Percentiles rank a stretch among this genome's conserved stretches.
Evolutionary conservation across 2,113 vertebrate genomes (phyloP).

Genomic region (Cepphus grylle): DNA sequence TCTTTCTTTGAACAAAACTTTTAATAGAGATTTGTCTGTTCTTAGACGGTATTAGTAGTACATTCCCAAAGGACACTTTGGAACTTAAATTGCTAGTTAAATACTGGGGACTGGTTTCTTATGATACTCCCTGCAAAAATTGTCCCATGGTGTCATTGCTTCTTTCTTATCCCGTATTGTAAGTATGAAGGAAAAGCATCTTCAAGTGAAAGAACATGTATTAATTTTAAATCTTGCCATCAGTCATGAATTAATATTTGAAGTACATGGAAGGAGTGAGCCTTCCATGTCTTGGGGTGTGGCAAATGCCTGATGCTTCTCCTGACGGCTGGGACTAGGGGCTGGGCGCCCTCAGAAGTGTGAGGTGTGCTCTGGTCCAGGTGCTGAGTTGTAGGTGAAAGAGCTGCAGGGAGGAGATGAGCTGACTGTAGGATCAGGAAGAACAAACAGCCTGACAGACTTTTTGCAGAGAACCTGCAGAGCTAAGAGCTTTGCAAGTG

Average conservation of each 20-base stretch:
- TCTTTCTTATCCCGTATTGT: background rate
- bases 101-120: background rate
- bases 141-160: background rate
- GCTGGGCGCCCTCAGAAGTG: no score
- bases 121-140: background rate
- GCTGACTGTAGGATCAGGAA: background rate
- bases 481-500: background rate
- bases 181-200: background rate
- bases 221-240: background rate
- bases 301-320: background rate
- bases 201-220: background rate
- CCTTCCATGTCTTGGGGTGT: background rate
- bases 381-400: background rate
- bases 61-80: background rate
- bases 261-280: background rate
- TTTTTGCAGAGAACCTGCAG: background rate
- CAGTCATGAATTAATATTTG: background rate
- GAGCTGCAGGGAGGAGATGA: background rate
- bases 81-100: background rate
- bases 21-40: background rate
- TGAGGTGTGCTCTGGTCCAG: background rate
- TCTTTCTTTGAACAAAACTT: background rate
- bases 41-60: background rate
- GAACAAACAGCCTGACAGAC: background rate
- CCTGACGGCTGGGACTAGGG: background rate